Base-by-base conservation (phyloP, 2,888 invertebrate genomes). In the Blera fallax region DNA sequence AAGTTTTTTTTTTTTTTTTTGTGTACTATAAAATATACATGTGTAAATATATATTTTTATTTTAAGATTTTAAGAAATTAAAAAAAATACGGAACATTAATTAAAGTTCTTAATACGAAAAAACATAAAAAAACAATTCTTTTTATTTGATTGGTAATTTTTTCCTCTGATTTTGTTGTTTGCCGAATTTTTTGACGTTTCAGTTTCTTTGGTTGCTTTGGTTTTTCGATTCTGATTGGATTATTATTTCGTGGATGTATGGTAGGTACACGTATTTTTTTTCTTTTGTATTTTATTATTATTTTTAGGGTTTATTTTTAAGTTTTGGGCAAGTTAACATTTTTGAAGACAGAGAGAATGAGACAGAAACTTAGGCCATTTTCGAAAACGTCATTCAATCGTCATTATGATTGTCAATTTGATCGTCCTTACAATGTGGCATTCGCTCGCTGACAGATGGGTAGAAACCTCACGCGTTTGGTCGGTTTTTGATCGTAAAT, bases 1-100 rank as follows among this genome's bases (percentile, higher is more conserved):
- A 65, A 77, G 60, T 21, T 60, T 56, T 54, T 34, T 48, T n/a
- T n/a, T 21, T 60, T 56, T 54, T 72, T 27, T 83, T 74, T 82
- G 77, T 77, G 69, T 84, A 80, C 60, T 62, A 74, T 80, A 64
- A 80, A 54, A 54, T 79, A 50, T 32, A 29, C 7, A 10, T 73
- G 48, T 79, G 72, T 83, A 83, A 67, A 83, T 83, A 79, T 83
- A 65, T 78, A 52, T 70, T 76, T 83, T 67, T 79, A 83, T 60
- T 65, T 72, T 78, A 78, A 82, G 82, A 78, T 64, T 54, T 69
- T 62, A 45, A 67, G 54, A 58, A 34, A 43, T 27, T 45, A 27
- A 70, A 72, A 65, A 65, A 56, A 64, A 29, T 80, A 78, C 54
- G 78, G 73, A 69, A 67, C n/a, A n/a, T n/a, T n/a, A n/a, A n/a